phyloP scores from a whole-genome alignment of 1,140 invertebrate genomes.

The Hylaeus volcanicus region DNA sequence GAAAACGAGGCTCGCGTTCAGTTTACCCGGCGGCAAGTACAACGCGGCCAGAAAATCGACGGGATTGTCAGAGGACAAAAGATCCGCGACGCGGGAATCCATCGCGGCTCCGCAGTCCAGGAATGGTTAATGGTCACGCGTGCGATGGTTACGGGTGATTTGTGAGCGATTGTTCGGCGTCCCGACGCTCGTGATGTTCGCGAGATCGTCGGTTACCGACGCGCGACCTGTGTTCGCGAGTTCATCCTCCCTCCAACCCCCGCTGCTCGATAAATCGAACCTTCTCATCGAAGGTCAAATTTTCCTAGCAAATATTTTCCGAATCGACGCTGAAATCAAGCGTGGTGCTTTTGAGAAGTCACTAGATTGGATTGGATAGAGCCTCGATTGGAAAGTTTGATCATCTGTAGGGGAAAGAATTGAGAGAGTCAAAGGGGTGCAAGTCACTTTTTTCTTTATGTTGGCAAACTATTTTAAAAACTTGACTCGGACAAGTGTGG shows the following conservation, averaged over 20 bases:
- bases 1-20: slow-evolving; percentile 21
- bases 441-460: too few species aligned
- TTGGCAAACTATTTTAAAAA: too few species aligned
- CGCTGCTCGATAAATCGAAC: slow-evolving; percentile 4
- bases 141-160: slow-evolving; percentile 52
- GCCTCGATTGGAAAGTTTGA: neutral
- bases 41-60: slow-evolving; percentile 32
- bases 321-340: neutral
- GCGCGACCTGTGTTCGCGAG: neutral
- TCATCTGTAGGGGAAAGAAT: too few species aligned
- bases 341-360: too few species aligned
- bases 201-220: neutral
- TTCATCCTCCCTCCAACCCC: too few species aligned
- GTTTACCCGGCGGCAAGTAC: slow-evolving; percentile 24
- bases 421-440: too few species aligned
- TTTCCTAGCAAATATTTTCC: slow-evolving; percentile 22
- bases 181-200: slow-evolving; percentile 15
- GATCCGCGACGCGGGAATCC: slow-evolving; percentile 45
- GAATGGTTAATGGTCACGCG: slow-evolving; percentile 48
- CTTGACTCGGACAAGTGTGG: too few species aligned
- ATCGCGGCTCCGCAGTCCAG: slow-evolving; percentile 12
- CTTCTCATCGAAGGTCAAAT: slow-evolving; percentile 1
- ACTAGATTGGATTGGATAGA: too few species aligned
- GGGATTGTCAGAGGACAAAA: slow-evolving; percentile 50
- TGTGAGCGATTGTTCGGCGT: slow-evolving; percentile 51